Percentiles rank a stretch among this genome's conserved stretches.
phyloP scores from a whole-genome alignment of 2,797 vertebrate genomes.

The Acipenser ruthenus region DNA sequence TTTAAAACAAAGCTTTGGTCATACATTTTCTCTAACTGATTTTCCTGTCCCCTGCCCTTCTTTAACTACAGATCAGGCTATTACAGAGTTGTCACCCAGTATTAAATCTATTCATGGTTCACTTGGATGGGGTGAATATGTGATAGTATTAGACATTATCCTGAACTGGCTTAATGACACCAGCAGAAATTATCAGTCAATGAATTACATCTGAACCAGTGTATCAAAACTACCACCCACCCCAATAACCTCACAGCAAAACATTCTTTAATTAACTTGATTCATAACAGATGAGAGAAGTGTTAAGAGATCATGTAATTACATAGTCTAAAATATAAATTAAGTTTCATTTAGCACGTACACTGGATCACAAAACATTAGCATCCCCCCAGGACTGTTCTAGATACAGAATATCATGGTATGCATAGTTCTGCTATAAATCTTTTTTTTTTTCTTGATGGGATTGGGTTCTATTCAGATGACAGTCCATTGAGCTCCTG shows the following conservation, averaged over 20 bases:
- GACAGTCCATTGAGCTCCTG: too few species aligned
- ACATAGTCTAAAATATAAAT: too few species aligned
- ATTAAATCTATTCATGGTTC: constrained; percentile 12
- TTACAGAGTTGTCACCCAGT: constrained; percentile 12
- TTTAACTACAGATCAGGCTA: constrained; percentile 1
- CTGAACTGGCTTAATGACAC: constrained; percentile 10
- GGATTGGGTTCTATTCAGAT: too few species aligned
- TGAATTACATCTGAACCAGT: constrained; percentile 5
- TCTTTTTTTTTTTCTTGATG: too few species aligned
- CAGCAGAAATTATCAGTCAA: constrained; percentile 7
- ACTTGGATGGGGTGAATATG: constrained; percentile 5
- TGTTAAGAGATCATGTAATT: too few species aligned
- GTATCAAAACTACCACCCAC: not conserved
- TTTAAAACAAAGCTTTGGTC: not conserved
- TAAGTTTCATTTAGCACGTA: too few species aligned
- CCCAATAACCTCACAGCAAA: not conserved
- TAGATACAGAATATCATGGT: too few species aligned
- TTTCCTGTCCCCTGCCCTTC: not conserved
- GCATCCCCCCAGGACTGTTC: too few species aligned
- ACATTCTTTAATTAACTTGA: constrained; percentile 9
- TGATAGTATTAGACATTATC: constrained; percentile 11
- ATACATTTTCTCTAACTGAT: too few species aligned
- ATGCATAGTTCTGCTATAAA: too few species aligned
- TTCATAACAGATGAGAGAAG: not conserved
- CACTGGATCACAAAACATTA: too few species aligned